phyloP scores from a whole-genome alignment of 1,140 invertebrate genomes.

The Trialeurodes vaporariorum region DNA sequence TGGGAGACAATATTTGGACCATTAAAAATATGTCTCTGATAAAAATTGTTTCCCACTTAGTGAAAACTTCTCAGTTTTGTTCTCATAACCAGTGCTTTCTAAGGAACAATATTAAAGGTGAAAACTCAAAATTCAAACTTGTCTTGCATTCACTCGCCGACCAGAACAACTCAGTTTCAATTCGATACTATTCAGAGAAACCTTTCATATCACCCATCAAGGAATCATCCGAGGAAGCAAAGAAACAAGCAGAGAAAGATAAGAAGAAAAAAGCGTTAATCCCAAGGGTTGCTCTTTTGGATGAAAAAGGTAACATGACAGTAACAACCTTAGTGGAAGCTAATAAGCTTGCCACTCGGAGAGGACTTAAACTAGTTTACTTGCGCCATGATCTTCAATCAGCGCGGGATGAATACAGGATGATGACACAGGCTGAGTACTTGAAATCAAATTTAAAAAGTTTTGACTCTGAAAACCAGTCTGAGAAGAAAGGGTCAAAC shows the following conservation, averaged over 20 bases:
- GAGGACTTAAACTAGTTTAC: not conserved
- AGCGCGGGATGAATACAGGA: not conserved
- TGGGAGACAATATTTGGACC: too few relatives aligned
- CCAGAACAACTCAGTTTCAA: too few relatives aligned
- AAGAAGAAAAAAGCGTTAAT: not conserved
- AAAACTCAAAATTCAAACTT: too few relatives aligned
- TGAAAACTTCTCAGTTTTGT: not conserved
- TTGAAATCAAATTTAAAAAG: not conserved
- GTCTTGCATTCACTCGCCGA: too few relatives aligned
- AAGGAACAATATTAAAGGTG: too few relatives aligned
- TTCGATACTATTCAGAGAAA: not conserved
- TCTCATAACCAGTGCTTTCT: too few relatives aligned
- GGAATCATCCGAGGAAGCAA: not conserved
- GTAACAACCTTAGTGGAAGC: not conserved
- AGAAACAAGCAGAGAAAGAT: not conserved
- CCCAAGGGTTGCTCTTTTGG: constrained; percentile 18
- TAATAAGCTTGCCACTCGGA: not conserved
- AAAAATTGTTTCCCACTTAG: not conserved
- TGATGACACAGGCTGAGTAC: not conserved
- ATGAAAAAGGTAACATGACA: not conserved
- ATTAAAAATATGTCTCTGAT: not conserved
- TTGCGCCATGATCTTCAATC: not conserved
- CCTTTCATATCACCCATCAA: not conserved
- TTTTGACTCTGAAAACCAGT: not conserved
- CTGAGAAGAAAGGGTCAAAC: not conserved